phyloP scores from a whole-genome alignment of 1,140 invertebrate species.

The Teleogryllus occipitalis region DNA sequence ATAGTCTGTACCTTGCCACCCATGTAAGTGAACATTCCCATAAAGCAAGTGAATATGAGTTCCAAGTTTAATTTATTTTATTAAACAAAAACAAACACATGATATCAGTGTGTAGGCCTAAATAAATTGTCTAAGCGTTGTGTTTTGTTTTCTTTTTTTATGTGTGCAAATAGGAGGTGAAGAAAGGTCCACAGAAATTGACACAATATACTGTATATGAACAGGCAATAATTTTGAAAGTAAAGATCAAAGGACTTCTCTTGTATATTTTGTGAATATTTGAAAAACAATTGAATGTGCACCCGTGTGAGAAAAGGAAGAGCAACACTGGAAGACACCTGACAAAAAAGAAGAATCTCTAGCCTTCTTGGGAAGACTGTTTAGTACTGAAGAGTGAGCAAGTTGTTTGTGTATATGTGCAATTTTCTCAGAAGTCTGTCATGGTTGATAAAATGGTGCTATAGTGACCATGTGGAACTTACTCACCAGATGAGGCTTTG shows the following conservation, averaged over 20 bases:
- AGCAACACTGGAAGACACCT: not conserved
- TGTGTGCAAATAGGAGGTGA: not conserved
- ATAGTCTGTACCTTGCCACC: not conserved
- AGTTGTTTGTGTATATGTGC: not conserved
- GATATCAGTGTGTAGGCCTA: conserved; percentile 1
- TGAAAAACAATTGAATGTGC: not conserved
- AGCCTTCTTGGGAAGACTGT: conserved; percentile 3
- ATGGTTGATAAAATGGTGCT: not conserved
- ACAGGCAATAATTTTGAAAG: conserved; percentile 1
- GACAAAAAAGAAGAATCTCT: not conserved
- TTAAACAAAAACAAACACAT: not conserved
- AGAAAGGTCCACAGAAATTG: conserved; percentile 4
- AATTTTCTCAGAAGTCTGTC: not conserved
- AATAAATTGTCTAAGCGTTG: not conserved
- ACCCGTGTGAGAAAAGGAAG: not conserved
- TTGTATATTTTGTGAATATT: conserved; percentile 2
- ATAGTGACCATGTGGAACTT: not conserved
- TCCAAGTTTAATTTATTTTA: not conserved
- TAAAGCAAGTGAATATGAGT: not conserved
- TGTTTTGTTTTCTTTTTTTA: not conserved
- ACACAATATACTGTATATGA: conserved; percentile 1
- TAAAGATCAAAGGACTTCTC: not conserved
- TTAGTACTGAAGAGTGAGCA: not conserved
- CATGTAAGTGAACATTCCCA: not conserved
- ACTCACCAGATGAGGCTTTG: not conserved